Conservation (phyloP, 92 coral and sea anemone species). For the Galaxea fascicularis region DNA sequence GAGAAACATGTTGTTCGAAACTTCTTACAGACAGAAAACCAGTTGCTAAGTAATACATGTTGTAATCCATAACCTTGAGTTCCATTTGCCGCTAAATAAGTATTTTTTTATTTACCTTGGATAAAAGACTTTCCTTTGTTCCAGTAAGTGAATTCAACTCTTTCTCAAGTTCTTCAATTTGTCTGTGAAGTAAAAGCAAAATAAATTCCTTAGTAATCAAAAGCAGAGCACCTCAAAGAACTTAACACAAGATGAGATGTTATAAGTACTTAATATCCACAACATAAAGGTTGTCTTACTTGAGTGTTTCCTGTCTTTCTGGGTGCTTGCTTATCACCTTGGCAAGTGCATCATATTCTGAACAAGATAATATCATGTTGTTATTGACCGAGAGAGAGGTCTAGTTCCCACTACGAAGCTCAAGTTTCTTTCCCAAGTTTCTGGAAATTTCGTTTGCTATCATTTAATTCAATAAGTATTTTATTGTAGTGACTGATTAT, state of each 20-base stretch:
- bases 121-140: constrained; percentile 84
- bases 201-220: not conserved
- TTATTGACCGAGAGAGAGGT: no score
- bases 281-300: constrained; percentile 57
- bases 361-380: not conserved
- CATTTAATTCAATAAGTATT: no score
- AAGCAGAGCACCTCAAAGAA: not conserved
- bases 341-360: constrained; percentile 98
- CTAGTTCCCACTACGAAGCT: no score
- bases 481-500: no score
- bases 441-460: no score
- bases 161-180: constrained; percentile 85
- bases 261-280: not conserved
- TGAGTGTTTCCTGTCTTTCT: constrained; percentile 94
- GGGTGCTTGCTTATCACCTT: constrained; percentile 92
- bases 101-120: constrained; percentile 70
- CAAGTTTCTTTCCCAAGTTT: no score
- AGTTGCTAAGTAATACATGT: not conserved
- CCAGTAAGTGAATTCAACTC: constrained; percentile 84
- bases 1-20: no score
- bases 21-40: not conserved
- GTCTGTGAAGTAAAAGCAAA: constrained; percentile 58
- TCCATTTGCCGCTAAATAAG: no score
- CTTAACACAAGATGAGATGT: not conserved
- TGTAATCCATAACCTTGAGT: no score